Percentiles rank a stretch among this genome's conserved stretches.
Conservation (phyloP, 2,113 vertebrate species). For the Anoplopoma fimbria region DNA sequence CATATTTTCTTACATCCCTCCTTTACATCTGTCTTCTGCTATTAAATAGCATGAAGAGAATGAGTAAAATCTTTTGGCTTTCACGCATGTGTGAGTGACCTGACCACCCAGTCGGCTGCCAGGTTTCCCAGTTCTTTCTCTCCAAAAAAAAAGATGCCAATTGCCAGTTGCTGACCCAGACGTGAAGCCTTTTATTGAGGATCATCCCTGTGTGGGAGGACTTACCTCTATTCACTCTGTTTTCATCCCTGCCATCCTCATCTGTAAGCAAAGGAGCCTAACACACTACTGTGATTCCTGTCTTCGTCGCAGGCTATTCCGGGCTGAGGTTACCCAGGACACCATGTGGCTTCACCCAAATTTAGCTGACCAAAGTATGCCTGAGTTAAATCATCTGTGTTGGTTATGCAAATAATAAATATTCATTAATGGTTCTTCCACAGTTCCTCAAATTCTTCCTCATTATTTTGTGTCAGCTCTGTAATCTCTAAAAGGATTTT, state of each 20-base stretch:
- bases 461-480: conserved; percentile 79
- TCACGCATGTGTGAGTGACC: conserved; percentile 27
- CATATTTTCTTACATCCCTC: conserved; percentile 23
- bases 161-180: conserved; percentile 44
- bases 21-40: conserved; percentile 29
- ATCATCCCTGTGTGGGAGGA: conserved; percentile 53
- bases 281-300: conserved; percentile 67
- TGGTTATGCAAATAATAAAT: conserved; percentile 84
- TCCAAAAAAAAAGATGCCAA: conserved; percentile 35
- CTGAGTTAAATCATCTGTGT: conserved; percentile 79
- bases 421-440: conserved; percentile 81
- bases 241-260: conserved; percentile 63
- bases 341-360: conserved; percentile 73
- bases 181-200: conserved; percentile 50
- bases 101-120: conserved; percentile 54
- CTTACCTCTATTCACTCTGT: conserved; percentile 48
- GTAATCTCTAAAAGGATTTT: conserved; percentile 74
- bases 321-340: conserved; percentile 78
- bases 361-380: conserved; percentile 79
- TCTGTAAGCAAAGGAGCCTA: conserved; percentile 64
- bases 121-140: conserved; percentile 28
- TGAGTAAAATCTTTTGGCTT: conserved; percentile 42
- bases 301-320: conserved; percentile 74
- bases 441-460: conserved; percentile 73
- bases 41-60: conserved; percentile 49